phyloP scores from a whole-genome alignment of 2,113 vertebrate species.

The Misgurnus anguillicaudatus region DNA sequence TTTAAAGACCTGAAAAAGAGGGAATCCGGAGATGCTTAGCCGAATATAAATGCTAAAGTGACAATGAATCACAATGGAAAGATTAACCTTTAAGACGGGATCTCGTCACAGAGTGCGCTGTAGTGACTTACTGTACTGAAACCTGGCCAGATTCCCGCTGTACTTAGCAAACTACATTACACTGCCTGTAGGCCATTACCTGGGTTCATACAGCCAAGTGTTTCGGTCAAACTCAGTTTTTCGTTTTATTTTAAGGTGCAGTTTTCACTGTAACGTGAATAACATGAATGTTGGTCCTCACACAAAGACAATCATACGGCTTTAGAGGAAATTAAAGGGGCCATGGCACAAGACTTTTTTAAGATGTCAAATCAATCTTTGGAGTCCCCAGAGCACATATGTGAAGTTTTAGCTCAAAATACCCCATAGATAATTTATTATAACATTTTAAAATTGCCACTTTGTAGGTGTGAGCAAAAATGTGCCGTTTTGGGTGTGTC shows the following conservation, averaged over 20 bases:
- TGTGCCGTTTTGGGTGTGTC: too few relatives aligned
- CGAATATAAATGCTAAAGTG: slow-evolving; percentile 62
- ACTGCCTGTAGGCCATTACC: slow-evolving; percentile 12
- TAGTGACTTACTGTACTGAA: slow-evolving; percentile 50
- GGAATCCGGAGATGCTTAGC: slow-evolving; percentile 57
- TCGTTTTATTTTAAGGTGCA: slow-evolving; percentile 1
- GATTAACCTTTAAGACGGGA: slow-evolving; percentile 65
- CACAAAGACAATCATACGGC: not conserved
- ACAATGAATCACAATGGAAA: slow-evolving; percentile 65
- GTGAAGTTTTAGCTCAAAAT: too few relatives aligned
- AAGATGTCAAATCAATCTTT: too few relatives aligned
- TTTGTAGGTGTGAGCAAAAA: too few relatives aligned
- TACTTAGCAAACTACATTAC: slow-evolving; percentile 20
- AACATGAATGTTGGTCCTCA: not conserved
- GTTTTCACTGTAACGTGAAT: not conserved
- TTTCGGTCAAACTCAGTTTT: slow-evolving; percentile 8
- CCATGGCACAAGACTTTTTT: too few relatives aligned
- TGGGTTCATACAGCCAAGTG: slow-evolving; percentile 15
- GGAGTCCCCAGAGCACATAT: too few relatives aligned
- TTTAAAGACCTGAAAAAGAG: slow-evolving; percentile 59
- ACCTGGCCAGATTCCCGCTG: slow-evolving; percentile 33
- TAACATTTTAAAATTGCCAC: too few relatives aligned
- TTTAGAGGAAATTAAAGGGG: not conserved
- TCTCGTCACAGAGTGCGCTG: slow-evolving; percentile 49
- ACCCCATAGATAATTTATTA: too few relatives aligned